Evolutionary conservation across 2,113 vertebrate genomes (phyloP).

Genomic region (Grallaria varia): DNA sequence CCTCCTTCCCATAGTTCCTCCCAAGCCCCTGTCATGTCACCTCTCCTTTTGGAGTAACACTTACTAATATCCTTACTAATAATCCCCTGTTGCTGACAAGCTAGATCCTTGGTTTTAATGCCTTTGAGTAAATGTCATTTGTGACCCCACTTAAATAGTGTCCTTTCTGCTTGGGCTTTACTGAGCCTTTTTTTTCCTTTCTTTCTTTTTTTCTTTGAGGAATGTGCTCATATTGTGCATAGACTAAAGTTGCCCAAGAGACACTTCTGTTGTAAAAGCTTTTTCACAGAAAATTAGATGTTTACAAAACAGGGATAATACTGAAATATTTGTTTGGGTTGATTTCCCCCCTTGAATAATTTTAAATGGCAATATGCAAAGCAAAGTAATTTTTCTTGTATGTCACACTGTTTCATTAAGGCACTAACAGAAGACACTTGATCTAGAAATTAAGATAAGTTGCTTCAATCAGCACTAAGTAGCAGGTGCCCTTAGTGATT

Average conservation of each 20-base stretch:
- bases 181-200: neutral
- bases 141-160: neutral
- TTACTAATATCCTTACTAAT: neutral
- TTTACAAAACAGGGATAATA: conserved; percentile 33
- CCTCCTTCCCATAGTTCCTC: neutral
- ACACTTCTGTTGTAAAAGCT: neutral
- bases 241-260: neutral
- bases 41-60: neutral
- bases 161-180: neutral
- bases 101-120: neutral
- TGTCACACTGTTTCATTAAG: conserved; percentile 55
- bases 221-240: neutral
- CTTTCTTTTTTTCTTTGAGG: neutral
- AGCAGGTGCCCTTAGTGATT: conserved; percentile 68
- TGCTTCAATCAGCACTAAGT: conserved; percentile 65
- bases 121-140: neutral
- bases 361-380: conserved; percentile 48
- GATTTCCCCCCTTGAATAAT: neutral
- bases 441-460: conserved; percentile 66
- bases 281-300: conserved; percentile 2
- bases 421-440: conserved; percentile 56
- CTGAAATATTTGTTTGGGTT: conserved; percentile 48
- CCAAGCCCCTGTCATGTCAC: neutral
- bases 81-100: neutral
- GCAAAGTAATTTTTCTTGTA: conserved; percentile 46